Evolutionary conservation across 92 coral and sea anemone species (phyloP).

Genomic region (Zoanthus sansibaricus): DNA sequence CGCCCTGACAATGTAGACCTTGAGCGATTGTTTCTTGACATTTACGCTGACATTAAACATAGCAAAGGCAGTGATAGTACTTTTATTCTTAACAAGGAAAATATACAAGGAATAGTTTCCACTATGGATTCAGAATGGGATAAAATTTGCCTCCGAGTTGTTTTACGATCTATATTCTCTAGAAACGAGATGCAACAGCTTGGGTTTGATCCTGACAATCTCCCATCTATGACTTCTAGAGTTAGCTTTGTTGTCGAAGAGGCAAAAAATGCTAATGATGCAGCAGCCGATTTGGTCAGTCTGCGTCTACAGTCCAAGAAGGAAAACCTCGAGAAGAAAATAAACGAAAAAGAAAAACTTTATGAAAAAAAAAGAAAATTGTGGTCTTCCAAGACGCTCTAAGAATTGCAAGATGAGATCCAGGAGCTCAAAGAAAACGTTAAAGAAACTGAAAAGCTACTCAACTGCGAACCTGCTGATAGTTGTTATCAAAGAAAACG

Average conservation of each 20-base stretch:
- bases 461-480: not conserved
- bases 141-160: constrained; percentile 32
- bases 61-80: constrained; percentile 28
- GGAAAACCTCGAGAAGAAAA: not conserved
- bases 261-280: not conserved
- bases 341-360: not conserved
- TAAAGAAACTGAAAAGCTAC: constrained; percentile 24
- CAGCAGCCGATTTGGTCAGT: not conserved
- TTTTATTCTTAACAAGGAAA: constrained; percentile 45
- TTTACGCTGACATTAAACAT: constrained; percentile 28
- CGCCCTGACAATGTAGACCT: constrained; percentile 52
- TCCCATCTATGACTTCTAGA: not conserved
- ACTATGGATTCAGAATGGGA: constrained; percentile 46
- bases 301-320: not conserved
- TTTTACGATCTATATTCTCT: too few species aligned
- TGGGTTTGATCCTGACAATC: too few species aligned
- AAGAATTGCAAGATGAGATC: constrained; percentile 26
- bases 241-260: not conserved
- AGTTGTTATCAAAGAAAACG: not conserved
- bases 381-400: constrained; percentile 31
- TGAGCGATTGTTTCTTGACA: constrained; percentile 36
- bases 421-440: constrained; percentile 41
- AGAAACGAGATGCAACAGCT: too few species aligned
- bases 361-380: constrained; percentile 1
- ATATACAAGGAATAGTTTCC: constrained; percentile 44